Conservation (phyloP, 2,797 vertebrate species). For the Spinus pinus region DNA sequence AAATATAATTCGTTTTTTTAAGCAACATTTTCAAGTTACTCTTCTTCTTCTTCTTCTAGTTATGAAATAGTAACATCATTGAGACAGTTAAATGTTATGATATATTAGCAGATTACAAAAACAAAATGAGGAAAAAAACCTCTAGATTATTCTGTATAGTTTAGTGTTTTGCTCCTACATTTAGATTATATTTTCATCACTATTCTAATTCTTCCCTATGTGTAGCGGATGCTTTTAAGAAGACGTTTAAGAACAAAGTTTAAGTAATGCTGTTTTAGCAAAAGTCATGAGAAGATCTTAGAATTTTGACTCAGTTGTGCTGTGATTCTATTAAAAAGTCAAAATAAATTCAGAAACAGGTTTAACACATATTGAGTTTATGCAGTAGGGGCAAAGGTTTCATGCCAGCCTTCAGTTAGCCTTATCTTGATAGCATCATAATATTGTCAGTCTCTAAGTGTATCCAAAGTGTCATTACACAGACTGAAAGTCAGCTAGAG, state of each 20-base stretch:
- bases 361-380: not conserved
- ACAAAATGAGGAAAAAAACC: constrained; percentile 12
- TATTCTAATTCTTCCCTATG: constrained; percentile 39
- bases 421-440: not conserved
- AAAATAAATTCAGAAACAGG: not conserved
- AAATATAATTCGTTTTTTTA: constrained; percentile 60
- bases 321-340: not conserved
- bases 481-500: not conserved
- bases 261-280: constrained; percentile 39
- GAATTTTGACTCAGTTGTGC: constrained; percentile 27
- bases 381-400: not conserved
- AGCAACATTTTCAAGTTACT: constrained; percentile 46
- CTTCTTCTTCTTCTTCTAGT: constrained; percentile 7
- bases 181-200: not conserved
- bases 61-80: constrained; percentile 3
- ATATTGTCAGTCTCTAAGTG: not conserved
- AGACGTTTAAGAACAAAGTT: not conserved
- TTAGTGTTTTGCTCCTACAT: constrained; percentile 12
- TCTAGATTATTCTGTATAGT: constrained; percentile 40
- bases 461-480: not conserved
- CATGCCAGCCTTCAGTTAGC: not conserved
- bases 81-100: constrained; percentile 3
- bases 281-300: constrained; percentile 1
- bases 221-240: not conserved
- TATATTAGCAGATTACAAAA: constrained; percentile 39